phyloP scores from a whole-genome alignment of 2,888 invertebrate species.

The Erebia ligea region DNA sequence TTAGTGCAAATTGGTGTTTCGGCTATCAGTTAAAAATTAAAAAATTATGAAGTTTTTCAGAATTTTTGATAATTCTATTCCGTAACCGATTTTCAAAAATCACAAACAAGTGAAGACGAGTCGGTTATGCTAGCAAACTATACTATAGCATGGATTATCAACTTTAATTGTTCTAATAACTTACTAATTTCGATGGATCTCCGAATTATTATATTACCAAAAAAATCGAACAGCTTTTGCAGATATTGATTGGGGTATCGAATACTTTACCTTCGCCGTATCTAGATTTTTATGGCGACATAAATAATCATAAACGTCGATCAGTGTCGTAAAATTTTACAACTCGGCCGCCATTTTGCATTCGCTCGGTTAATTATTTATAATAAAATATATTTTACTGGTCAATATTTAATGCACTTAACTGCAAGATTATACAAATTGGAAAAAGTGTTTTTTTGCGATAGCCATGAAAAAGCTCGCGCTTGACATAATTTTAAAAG shows the following conservation, averaged over 20 bases:
- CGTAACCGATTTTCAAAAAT: too few relatives aligned
- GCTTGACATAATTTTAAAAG: background rate
- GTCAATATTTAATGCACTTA: constrained; percentile 24
- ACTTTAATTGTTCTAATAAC: background rate
- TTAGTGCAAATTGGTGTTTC: too few relatives aligned
- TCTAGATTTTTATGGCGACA: constrained; percentile 27
- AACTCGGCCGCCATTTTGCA: constrained; percentile 24
- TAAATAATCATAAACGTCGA: constrained; percentile 36
- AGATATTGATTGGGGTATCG: constrained; percentile 6
- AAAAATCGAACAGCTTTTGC: background rate
- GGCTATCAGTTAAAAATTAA: too few relatives aligned
- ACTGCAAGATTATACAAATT: constrained; percentile 22
- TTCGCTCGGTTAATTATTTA: constrained; percentile 24
- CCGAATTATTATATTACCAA: background rate
- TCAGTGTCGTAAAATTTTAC: constrained; percentile 35
- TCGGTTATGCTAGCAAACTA: too few relatives aligned
- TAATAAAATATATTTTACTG: constrained; percentile 21
- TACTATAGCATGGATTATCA: too few relatives aligned
- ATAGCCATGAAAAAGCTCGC: background rate
- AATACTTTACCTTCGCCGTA: constrained; percentile 17
- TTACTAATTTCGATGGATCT: background rate
- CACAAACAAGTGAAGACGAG: too few relatives aligned
- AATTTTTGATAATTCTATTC: too few relatives aligned
- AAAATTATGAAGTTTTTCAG: too few relatives aligned
- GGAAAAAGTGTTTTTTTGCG: background rate